Conservation (phyloP, 2,113 vertebrate genomes). For the Macrotis lagotis region DNA sequence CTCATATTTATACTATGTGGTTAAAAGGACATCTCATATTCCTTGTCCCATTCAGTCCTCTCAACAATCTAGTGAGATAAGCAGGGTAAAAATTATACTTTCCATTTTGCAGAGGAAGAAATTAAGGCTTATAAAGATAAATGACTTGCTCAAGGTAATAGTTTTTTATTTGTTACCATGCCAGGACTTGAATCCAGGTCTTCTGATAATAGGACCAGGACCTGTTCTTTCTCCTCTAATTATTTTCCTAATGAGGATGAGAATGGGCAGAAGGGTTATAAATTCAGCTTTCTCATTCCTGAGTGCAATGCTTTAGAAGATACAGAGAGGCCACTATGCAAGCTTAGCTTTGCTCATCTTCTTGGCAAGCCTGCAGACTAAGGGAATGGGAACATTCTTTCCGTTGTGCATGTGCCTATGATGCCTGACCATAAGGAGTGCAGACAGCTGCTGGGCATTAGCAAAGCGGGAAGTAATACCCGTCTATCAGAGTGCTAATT, state of each 20-base stretch:
- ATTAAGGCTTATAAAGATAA: not conserved
- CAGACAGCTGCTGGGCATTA: constrained; percentile 63
- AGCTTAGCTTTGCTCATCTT: constrained; percentile 17
- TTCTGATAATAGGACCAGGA: not conserved
- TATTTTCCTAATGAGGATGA: not conserved
- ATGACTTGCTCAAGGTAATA: not conserved
- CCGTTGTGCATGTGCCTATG: not conserved
- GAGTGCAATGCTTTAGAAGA: constrained; percentile 10
- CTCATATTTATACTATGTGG: not conserved
- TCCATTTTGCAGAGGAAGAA: not conserved
- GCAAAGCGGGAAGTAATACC: constrained; percentile 57
- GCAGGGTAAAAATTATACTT: not conserved
- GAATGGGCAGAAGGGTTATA: not conserved
- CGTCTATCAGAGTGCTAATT: constrained; percentile 70
- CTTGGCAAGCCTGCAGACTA: not conserved
- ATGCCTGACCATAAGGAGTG: constrained; percentile 41
- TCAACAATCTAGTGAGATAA: not conserved
- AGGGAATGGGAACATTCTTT: not conserved
- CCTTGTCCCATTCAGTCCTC: not conserved
- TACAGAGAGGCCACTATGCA: not conserved
- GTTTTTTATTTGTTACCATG: not conserved
- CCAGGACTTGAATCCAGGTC: not conserved
- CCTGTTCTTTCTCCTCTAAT: not conserved
- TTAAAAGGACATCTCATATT: not conserved
- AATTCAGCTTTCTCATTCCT: not conserved